Conservation (phyloP, 2,113 vertebrate genomes). For the Mesoclemmys tuberculata region DNA sequence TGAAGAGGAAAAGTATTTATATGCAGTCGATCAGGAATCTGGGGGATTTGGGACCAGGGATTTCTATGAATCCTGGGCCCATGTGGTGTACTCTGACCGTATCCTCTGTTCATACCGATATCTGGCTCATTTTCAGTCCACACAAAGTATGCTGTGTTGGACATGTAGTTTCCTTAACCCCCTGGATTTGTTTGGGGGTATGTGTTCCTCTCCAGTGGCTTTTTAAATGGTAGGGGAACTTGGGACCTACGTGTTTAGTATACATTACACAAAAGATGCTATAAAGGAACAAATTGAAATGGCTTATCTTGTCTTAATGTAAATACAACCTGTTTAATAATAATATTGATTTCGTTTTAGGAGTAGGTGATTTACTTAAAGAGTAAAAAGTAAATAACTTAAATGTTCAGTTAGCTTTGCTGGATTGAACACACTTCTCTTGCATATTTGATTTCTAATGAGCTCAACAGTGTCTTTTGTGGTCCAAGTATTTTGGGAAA, state of each 20-base stretch:
- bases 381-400: slow-evolving; percentile 1
- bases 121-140: neutral
- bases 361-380: slow-evolving; percentile 8
- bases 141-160: neutral
- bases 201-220: neutral
- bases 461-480: neutral
- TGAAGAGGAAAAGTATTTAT: neutral
- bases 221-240: neutral
- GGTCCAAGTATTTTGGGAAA: neutral
- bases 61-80: neutral
- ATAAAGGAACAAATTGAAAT: neutral
- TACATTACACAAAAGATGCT: neutral
- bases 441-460: neutral
- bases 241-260: neutral
- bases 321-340: neutral
- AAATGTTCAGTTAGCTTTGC: slow-evolving; percentile 41
- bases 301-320: neutral
- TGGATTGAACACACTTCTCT: neutral
- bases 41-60: neutral
- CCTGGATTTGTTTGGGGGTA: neutral
- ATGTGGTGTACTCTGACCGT: neutral
- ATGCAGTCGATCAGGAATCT: neutral
- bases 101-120: neutral
- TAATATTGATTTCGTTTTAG: slow-evolving; percentile 22
- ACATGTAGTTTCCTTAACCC: rapidly evolving